phyloP scores from a whole-genome alignment of 2,888 invertebrate genomes.

The Tillus elongatus region DNA sequence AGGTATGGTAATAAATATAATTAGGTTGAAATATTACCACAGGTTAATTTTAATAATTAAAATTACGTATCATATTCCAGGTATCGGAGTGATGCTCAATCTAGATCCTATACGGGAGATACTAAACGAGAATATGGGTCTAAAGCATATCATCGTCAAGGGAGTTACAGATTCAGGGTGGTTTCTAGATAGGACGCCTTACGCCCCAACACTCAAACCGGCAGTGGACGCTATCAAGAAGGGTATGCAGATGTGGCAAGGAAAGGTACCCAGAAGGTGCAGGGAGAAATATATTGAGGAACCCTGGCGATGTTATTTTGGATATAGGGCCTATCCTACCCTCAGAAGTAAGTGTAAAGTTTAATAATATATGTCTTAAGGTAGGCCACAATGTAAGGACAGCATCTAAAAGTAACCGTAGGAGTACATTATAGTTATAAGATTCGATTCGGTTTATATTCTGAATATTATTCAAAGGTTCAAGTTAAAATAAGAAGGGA shows the following conservation, averaged over 20 bases:
- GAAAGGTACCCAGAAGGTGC: conserved; percentile 71
- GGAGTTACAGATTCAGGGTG: conserved; percentile 91
- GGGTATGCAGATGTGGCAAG: conserved; percentile 72
- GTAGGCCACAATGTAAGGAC: no score
- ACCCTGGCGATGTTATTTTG: conserved; percentile 89
- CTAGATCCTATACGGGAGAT: conserved; percentile 70
- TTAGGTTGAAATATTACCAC: no score
- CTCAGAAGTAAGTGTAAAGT: conserved; percentile 62
- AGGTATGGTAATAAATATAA: no score
- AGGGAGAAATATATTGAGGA: conserved; percentile 57
- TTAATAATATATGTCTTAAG: no score
- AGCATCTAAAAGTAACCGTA: no score
- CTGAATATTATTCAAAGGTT: no score
- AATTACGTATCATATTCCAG: no score
- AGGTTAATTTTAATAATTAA: no score
- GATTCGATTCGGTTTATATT: no score
- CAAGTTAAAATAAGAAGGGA: no score
- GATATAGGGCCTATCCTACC: conserved; percentile 78
- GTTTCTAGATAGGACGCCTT: conserved; percentile 83
- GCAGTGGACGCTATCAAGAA: conserved; percentile 55
- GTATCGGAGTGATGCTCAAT: conserved; percentile 86
- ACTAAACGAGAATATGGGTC: conserved; percentile 50
- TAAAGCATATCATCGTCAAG: conserved; percentile 58
- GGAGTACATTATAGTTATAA: no score
- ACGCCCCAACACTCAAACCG: conserved; percentile 47